Conservation (phyloP, 1,140 invertebrate species). For the Pollicipes pollicipes region DNA sequence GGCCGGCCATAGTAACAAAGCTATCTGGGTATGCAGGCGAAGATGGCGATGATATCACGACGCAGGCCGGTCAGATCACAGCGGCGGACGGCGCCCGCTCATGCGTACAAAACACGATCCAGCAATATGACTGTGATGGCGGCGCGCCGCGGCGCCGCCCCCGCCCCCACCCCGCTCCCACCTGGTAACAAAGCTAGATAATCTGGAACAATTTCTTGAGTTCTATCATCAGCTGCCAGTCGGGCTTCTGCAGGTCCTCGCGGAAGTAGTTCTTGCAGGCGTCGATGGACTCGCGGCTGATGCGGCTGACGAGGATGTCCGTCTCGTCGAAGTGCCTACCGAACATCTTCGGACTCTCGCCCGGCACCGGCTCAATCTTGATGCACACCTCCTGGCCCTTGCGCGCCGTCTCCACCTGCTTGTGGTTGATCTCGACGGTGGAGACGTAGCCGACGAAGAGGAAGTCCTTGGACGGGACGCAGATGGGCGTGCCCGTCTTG, state of each 20-base stretch:
- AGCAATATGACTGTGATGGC: no score
- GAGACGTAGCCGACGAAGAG: slow-evolving; percentile 85
- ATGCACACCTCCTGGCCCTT: slow-evolving; percentile 97
- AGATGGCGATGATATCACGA: no score
- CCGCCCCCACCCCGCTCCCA: no score
- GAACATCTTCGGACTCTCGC: slow-evolving; percentile 94
- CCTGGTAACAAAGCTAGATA: slow-evolving; percentile 35
- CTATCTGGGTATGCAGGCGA: no score
- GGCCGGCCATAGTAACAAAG: no score
- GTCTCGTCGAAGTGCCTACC: slow-evolving; percentile 94
- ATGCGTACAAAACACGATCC: no score
- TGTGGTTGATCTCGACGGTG: slow-evolving; percentile 75
- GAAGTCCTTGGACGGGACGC: slow-evolving; percentile 92
- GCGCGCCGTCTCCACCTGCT: slow-evolving; percentile 64
- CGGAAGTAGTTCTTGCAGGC: slow-evolving; percentile 98
- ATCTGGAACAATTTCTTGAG: slow-evolving; percentile 96
- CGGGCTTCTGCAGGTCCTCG: slow-evolving; percentile 83
- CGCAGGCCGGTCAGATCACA: no score
- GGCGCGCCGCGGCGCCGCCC: no score
- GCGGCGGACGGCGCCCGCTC: no score
- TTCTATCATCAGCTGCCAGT: slow-evolving; percentile 97
- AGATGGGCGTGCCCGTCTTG: slow-evolving; percentile 89
- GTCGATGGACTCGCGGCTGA: slow-evolving; percentile 91
- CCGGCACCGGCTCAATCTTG: slow-evolving; percentile 90
- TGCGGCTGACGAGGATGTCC: slow-evolving; percentile 91